These are phyloP conservation scores for Mimas tiliae DNA, from an alignment of 2,888 invertebrate species.

Conservation along the genomic window DNA sequence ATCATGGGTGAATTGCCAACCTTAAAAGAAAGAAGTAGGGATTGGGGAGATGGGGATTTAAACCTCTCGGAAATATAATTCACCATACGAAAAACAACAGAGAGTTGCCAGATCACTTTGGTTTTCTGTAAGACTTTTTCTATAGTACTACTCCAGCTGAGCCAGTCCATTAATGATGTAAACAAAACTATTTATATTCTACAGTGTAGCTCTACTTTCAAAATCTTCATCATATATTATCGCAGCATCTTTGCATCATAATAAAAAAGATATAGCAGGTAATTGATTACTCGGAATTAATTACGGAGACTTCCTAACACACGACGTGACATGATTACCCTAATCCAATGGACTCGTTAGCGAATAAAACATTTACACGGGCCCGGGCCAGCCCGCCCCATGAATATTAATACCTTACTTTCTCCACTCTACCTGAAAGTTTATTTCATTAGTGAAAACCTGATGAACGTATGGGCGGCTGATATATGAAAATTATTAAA, in stretches of 20 bases:
- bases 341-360: slow-evolving; percentile 79
- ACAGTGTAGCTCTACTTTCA: too few relatives aligned
- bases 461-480: slow-evolving; percentile 48
- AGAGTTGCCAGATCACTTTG: too few relatives aligned
- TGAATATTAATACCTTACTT: slow-evolving; percentile 80
- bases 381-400: slow-evolving; percentile 57
- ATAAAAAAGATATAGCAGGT: slow-evolving; percentile 27
- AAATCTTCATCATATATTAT: too few relatives aligned
- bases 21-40: too few relatives aligned
- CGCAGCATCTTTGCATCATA: neutral
- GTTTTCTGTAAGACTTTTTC: too few relatives aligned
- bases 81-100: too few relatives aligned
- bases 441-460: slow-evolving; percentile 76
- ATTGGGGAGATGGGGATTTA: too few relatives aligned
- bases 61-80: too few relatives aligned
- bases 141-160: too few relatives aligned
- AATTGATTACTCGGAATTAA: slow-evolving; percentile 79
- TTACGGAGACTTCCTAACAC: slow-evolving; percentile 68
- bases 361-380: slow-evolving; percentile 84
- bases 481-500: slow-evolving; percentile 34
- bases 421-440: slow-evolving; percentile 73
- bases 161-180: too few relatives aligned
- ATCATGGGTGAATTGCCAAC: too few relatives aligned
- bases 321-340: slow-evolving; percentile 81
- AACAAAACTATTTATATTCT: too few relatives aligned